Evolutionary conservation across 2,113 vertebrate species (phyloP).

Genomic region (Gymnogyps californianus): DNA sequence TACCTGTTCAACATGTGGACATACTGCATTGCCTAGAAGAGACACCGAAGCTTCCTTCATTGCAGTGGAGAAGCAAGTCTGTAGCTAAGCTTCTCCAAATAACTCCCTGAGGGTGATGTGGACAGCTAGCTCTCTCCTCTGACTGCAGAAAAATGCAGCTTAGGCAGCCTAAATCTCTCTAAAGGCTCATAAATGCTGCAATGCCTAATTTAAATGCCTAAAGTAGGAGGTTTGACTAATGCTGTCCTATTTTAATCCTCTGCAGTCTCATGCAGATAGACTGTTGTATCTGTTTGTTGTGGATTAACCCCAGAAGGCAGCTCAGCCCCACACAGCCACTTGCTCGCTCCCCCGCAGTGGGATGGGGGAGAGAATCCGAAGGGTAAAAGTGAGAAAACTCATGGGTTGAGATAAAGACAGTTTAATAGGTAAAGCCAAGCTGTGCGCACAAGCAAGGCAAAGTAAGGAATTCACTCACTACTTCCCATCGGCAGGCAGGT

Average conservation of each 20-base stretch:
- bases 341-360: rapidly evolving
- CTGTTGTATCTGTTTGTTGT: background rate
- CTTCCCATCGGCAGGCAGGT: background rate
- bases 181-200: background rate
- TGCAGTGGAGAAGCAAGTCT: background rate
- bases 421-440: background rate
- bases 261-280: background rate
- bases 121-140: background rate
- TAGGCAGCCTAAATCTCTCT: background rate
- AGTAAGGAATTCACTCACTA: background rate
- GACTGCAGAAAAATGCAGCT: background rate
- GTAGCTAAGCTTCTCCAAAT: background rate
- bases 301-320: background rate
- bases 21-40: background rate
- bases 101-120: background rate
- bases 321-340: background rate
- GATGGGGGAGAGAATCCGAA: background rate
- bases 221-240: background rate
- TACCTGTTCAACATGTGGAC: background rate
- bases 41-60: background rate
- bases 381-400: background rate
- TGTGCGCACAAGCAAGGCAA: background rate
- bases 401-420: background rate
- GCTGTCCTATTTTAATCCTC: background rate
- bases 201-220: background rate